A percentile compares a stretch with the other conserved stretches of the same genome.
phyloP scores from a whole-genome alignment of 2,888 invertebrate genomes.

The Diaprepes abbreviatus region DNA sequence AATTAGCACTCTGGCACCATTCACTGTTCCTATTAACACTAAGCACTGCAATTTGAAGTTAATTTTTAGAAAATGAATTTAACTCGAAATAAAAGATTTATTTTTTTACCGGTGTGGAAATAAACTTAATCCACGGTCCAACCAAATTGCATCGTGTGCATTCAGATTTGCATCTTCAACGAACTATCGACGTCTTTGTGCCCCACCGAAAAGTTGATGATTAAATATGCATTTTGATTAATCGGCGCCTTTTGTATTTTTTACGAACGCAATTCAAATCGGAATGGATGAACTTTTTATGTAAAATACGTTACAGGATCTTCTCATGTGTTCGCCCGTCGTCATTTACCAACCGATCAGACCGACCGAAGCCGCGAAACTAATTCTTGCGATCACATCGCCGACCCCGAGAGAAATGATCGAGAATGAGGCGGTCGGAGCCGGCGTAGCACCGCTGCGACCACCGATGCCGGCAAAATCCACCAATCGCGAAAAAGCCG shows the following conservation, averaged over 20 bases:
- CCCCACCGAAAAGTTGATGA: neutral
- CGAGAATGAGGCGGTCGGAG: constrained; percentile 48
- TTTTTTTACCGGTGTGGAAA: neutral
- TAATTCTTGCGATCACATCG: constrained; percentile 32
- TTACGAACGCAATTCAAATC: constrained; percentile 1
- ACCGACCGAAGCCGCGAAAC: constrained; percentile 21
- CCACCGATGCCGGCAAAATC: constrained; percentile 49
- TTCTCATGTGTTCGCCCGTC: constrained; percentile 9
- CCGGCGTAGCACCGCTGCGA: constrained; percentile 51
- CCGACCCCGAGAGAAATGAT: constrained; percentile 45
- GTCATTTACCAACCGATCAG: constrained; percentile 17
- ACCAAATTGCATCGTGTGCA: constrained; percentile 6
- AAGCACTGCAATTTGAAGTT: constrained; percentile 15
- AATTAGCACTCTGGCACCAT: constrained; percentile 40
- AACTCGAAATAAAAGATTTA: neutral
- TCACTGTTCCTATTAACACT: constrained; percentile 36
- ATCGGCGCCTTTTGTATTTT: neutral
- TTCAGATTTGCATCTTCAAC: neutral
- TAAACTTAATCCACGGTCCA: neutral
- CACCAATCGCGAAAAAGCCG: constrained; percentile 39
- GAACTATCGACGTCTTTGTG: neutral
- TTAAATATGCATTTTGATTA: neutral
- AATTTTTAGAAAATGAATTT: neutral
- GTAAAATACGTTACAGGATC: constrained; percentile 6
- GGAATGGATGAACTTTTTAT: neutral